Evolutionary conservation across 2,113 vertebrate species (phyloP).

Genomic region (Camelus bactrianus): DNA sequence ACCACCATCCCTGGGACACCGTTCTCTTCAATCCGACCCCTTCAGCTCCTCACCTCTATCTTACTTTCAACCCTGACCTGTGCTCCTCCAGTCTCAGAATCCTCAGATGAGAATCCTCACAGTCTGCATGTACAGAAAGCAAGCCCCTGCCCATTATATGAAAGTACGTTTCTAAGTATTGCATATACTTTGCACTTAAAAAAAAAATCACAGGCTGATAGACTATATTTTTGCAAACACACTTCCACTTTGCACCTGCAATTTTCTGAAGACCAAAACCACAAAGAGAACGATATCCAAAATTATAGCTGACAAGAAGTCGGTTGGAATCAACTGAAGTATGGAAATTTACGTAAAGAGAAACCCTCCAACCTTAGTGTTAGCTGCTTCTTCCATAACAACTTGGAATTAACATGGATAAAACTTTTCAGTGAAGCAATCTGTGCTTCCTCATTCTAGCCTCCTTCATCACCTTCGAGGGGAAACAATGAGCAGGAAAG

Average conservation of each 20-base stretch:
- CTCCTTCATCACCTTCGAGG: not conserved
- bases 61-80: not conserved
- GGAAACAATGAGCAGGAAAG: not conserved
- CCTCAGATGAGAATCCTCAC: not conserved
- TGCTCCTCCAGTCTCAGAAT: too few species aligned
- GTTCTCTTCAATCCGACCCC: not conserved
- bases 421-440: not conserved
- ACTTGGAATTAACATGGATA: not conserved
- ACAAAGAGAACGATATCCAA: not conserved
- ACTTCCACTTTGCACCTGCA: not conserved
- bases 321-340: not conserved
- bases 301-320: not conserved
- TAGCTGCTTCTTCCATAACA: not conserved
- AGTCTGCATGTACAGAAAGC: not conserved
- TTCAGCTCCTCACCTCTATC: not conserved
- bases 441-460: not conserved
- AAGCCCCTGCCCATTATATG: not conserved
- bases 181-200: not conserved
- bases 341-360: not conserved
- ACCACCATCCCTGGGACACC: not conserved
- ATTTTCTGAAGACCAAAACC: not conserved
- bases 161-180: not conserved
- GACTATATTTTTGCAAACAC: not conserved
- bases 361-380: not conserved
- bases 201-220: not conserved